Evolutionary conservation across 2,113 vertebrate species (phyloP).

Genomic region (Pseudorasbora parva): DNA sequence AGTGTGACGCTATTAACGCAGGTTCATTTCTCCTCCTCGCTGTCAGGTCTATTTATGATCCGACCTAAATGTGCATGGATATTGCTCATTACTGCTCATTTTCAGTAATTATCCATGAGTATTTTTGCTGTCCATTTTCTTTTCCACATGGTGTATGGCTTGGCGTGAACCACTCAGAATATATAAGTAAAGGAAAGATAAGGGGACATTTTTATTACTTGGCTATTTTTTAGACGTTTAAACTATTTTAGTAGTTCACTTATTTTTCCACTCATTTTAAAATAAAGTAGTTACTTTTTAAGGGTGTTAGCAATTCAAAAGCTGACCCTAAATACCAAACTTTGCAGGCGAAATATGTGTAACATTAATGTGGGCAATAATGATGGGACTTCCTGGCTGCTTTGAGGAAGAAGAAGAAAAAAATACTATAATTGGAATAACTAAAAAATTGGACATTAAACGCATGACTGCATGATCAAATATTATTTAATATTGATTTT

Average conservation of each 20-base stretch:
- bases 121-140: constrained; percentile 61
- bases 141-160: constrained; percentile 56
- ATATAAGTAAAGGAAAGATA: constrained; percentile 73
- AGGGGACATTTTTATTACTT: constrained; percentile 71
- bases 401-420: not conserved
- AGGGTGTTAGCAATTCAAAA: constrained; percentile 61
- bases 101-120: constrained; percentile 27
- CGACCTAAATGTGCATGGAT: constrained; percentile 35
- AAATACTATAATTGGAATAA: not conserved
- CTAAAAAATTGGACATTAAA: not conserved
- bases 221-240: constrained; percentile 57
- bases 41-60: constrained; percentile 39
- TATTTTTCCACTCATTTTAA: too few relatives aligned
- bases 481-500: not conserved
- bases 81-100: constrained; percentile 46
- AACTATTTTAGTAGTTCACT: too few relatives aligned
- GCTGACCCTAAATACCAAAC: not conserved
- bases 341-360: not conserved
- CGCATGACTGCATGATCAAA: not conserved
- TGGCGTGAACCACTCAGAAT: constrained; percentile 64
- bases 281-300: constrained; percentile 72
- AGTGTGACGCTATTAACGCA: constrained; percentile 1
- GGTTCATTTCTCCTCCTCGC: constrained; percentile 2
- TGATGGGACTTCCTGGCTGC: not conserved
- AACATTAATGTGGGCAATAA: not conserved